Evolutionary conservation across 2,113 vertebrate genomes (phyloP).

Genomic region (Salvator merianae): DNA sequence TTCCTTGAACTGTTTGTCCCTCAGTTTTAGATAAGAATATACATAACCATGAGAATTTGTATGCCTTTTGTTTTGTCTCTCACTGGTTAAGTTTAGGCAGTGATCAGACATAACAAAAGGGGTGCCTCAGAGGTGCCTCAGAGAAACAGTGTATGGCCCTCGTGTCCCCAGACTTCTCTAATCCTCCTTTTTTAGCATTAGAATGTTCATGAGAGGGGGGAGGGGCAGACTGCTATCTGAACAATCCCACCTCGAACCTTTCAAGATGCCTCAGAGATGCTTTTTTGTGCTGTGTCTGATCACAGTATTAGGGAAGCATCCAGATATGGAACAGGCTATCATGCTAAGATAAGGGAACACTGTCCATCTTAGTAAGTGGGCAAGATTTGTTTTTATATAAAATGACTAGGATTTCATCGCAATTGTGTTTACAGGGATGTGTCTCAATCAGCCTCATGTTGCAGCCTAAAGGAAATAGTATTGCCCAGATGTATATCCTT

Average conservation of each 20-base stretch:
- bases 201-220: no score
- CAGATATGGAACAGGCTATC: background rate
- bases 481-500: background rate
- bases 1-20: background rate
- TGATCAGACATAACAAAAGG: no score
- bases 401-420: background rate
- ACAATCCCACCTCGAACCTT: no score
- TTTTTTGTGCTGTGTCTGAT: no score
- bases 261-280: no score
- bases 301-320: no score
- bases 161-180: no score
- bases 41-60: background rate
- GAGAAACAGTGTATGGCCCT: no score
- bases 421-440: background rate
- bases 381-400: background rate
- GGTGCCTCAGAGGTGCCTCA: no score
- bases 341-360: background rate
- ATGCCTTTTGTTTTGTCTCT: background rate
- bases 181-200: no score
- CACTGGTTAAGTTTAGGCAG: background rate
- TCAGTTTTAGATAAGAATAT: background rate
- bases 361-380: background rate
- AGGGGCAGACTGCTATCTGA: no score
- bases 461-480: background rate
- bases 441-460: background rate